These are phyloP conservation scores for Heliocidaris erythrogramma DNA, from an alignment of 35 echinoderm and acorn worm species.

Conservation along the genomic window DNA sequence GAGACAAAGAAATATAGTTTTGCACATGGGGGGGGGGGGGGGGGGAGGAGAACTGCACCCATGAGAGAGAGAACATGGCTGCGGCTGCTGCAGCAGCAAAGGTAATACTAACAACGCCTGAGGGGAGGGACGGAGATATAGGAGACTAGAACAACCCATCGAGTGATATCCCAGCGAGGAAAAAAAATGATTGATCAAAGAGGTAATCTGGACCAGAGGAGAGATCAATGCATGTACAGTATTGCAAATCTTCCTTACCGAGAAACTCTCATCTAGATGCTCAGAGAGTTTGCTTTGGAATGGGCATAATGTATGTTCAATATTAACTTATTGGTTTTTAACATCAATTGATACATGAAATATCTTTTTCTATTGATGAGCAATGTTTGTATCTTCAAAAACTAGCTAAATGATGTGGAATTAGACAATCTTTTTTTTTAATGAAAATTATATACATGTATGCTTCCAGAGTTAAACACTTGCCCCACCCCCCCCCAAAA, in stretches of 20 bases:
- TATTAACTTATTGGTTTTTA: not conserved
- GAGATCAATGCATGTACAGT: not conserved
- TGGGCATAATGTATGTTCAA: not conserved
- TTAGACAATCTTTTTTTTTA: no score
- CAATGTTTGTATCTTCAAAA: no score
- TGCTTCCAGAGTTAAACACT: no score
- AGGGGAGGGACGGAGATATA: slow-evolving; percentile 1
- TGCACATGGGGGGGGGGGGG: not conserved
- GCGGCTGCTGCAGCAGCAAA: not conserved
- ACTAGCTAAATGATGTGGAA: no score
- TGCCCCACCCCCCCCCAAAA: not conserved
- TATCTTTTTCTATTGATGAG: no score
- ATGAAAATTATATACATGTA: no score
- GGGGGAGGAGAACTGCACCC: not conserved
- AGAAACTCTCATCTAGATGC: not conserved
- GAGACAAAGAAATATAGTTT: not conserved
- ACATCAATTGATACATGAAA: no score
- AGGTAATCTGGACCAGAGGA: slow-evolving; percentile 15
- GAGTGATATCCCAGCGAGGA: slow-evolving; percentile 16
- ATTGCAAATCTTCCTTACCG: not conserved
- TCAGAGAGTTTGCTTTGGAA: not conserved
- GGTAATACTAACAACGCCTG: slow-evolving; percentile 16
- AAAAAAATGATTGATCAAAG: slow-evolving; percentile 44
- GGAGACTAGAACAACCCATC: slow-evolving; percentile 29
- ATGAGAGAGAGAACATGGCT: not conserved